Evolutionary conservation across 2,797 vertebrate genomes (phyloP).

Genomic region (Melanotaenia nigrans): DNA sequence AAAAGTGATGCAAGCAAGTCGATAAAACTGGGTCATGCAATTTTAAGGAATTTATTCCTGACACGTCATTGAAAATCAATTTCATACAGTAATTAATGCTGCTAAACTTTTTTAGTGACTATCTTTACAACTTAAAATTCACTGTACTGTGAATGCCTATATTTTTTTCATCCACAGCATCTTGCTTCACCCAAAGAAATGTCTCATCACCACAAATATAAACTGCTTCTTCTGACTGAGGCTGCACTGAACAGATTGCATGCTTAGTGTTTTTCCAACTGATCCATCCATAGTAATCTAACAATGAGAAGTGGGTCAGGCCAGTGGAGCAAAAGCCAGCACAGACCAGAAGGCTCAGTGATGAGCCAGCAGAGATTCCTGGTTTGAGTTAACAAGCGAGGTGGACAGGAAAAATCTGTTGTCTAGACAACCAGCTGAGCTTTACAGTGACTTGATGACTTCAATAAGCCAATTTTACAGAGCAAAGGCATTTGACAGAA

Average conservation of each 20-base stretch:
- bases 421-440: constrained; percentile 53
- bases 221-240: neutral
- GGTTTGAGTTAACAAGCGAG: constrained; percentile 58
- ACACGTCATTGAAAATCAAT: neutral
- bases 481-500: neutral
- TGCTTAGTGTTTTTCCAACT: constrained; percentile 51
- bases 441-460: constrained; percentile 7
- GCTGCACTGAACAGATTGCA: constrained; percentile 46
- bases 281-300: constrained; percentile 59
- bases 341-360: constrained; percentile 32
- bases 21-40: constrained; percentile 23
- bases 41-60: constrained; percentile 17
- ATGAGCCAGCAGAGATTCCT: constrained; percentile 50
- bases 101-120: neutral
- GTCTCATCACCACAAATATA: neutral
- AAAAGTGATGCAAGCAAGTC: constrained; percentile 8
- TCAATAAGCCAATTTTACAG: neutral
- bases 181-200: constrained; percentile 1
- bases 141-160: neutral
- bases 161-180: neutral
- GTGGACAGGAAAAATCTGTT: constrained; percentile 49
- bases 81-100: neutral
- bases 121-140: neutral
- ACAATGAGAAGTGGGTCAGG: constrained; percentile 69
- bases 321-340: constrained; percentile 54